phyloP scores from a whole-genome alignment of 2,113 vertebrate genomes.

The Acanthochromis polyacanthus region DNA sequence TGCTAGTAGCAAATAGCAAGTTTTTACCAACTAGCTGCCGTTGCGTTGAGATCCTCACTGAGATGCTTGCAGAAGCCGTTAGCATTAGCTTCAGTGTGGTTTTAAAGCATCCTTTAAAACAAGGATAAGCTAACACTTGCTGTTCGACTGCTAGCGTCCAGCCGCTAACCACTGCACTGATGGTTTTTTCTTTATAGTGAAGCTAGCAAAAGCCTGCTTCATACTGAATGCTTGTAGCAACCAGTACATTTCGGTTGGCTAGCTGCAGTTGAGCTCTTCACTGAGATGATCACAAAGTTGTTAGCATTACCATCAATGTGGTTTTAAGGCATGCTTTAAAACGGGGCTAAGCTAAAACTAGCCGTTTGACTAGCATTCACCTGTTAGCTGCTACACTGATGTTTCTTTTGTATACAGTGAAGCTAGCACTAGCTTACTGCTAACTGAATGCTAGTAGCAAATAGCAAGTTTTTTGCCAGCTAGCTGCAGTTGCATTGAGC shows the following conservation, averaged over 20 bases:
- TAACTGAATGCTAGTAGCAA: constrained; percentile 83
- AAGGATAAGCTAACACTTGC: constrained; percentile 77
- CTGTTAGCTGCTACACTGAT: constrained; percentile 73
- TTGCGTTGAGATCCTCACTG: constrained; percentile 5
- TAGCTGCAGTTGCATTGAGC: constrained; percentile 11
- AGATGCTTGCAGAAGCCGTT: constrained; percentile 31
- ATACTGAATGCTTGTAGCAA: constrained; percentile 83
- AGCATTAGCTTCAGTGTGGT: constrained; percentile 53
- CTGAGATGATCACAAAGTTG: constrained; percentile 19
- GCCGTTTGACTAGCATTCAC: constrained; percentile 62
- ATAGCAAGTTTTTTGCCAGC: constrained; percentile 41
- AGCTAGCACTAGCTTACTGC: constrained; percentile 68
- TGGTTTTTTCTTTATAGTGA: constrained; percentile 64
- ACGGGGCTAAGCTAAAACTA: constrained; percentile 76
- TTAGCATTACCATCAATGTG: constrained; percentile 56
- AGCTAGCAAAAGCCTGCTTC: constrained; percentile 68
- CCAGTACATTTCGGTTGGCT: constrained; percentile 40
- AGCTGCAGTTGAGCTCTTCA: constrained; percentile 17
- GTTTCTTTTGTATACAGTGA: constrained; percentile 66
- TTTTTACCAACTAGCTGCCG: constrained; percentile 36
- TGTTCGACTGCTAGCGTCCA: constrained; percentile 57
- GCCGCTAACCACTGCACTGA: constrained; percentile 74
- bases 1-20: constrained; percentile 70
- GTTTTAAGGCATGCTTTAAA: constrained; percentile 21
- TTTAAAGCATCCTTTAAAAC: constrained; percentile 32